Conservation (phyloP, 2,888 invertebrate species). For the Pandemis cinnamomeana region DNA sequence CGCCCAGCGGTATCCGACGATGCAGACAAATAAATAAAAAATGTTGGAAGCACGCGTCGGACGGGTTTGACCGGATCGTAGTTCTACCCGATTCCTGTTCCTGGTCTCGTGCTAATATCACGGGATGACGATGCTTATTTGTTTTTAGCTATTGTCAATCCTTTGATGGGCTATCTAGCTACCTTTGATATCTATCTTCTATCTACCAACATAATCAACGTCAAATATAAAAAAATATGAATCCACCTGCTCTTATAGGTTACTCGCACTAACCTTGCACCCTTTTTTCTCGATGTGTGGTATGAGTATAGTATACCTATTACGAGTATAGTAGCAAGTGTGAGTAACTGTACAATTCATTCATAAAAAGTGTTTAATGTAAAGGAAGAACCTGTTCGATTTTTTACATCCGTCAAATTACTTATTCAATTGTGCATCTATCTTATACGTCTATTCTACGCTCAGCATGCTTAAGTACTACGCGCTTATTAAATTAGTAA, state of each 20-base stretch:
- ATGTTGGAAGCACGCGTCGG: conserved; percentile 84
- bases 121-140: conserved; percentile 37
- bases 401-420: conserved; percentile 18
- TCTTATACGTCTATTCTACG: neutral
- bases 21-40: conserved; percentile 85
- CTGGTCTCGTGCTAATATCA: conserved; percentile 73
- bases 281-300: conserved; percentile 1
- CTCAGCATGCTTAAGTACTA: neutral
- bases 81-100: conserved; percentile 85
- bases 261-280: neutral
- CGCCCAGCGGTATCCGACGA: conserved; percentile 82
- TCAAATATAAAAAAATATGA: neutral
- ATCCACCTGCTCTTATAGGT: neutral
- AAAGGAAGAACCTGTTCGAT: conserved; percentile 28
- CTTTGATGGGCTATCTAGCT: conserved; percentile 3
- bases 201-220: neutral
- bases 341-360: conserved; percentile 20
- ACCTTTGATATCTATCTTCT: neutral
- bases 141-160: conserved; percentile 21
- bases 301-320: neutral
- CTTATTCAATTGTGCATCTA: conserved; percentile 3
- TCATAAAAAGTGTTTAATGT: conserved; percentile 28
- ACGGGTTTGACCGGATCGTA: conserved; percentile 84
- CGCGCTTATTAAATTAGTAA: neutral
- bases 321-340: neutral